Base-by-base conservation (phyloP, 2,797 vertebrate species). In the Avahi laniger region DNA sequence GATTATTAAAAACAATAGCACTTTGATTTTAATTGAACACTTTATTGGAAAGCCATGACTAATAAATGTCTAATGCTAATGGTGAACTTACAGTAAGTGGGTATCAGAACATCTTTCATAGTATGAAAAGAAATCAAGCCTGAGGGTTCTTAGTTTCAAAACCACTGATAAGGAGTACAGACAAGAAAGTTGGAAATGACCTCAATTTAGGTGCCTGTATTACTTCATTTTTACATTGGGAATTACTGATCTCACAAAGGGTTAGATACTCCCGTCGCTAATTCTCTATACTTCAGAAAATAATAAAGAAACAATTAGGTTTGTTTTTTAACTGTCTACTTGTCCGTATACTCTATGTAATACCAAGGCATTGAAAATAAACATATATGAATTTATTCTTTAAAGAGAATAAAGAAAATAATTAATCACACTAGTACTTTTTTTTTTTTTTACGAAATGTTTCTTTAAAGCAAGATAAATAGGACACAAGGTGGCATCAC, bases 21-120 rank as follows among this genome's bases (percentile, higher is more conserved):
- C 95, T 98, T 97, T 98, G 92, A 97, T 98, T 98, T 97, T 98
- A 98, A 98, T 98, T 98, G 98, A 98, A 95, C 96, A 97, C 85
- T 98, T 97, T 76, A 61, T 92, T 97, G 98, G 63, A 97, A 98
- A 97, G 90, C 96, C 91, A 97, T 86, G 94, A 81, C 89, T 98
- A 98, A 97, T 97, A 98, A 98, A 98, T 98, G 97, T 97, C 96
- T 98, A 98, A 97, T 92, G 86, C 69, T 93, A 98, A 98, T 98
- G 97, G 97, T 98, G 95, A 97, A 54, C 5, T 80, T 97, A 38
- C 86, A 73, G 94, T 98, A 96, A 97, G 54, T 95, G 35, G 61
- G 76, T 92, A 92, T 95, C 93, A 93, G 95, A 97, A 78, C 84
- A 76, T 97, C 17, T 92, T 73, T 95, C 91, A 79, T 96, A 92